Percentiles rank a stretch among this genome's conserved stretches.
phyloP scores from a whole-genome alignment of 1,140 invertebrate genomes.

The Geopemphigus sp. region DNA sequence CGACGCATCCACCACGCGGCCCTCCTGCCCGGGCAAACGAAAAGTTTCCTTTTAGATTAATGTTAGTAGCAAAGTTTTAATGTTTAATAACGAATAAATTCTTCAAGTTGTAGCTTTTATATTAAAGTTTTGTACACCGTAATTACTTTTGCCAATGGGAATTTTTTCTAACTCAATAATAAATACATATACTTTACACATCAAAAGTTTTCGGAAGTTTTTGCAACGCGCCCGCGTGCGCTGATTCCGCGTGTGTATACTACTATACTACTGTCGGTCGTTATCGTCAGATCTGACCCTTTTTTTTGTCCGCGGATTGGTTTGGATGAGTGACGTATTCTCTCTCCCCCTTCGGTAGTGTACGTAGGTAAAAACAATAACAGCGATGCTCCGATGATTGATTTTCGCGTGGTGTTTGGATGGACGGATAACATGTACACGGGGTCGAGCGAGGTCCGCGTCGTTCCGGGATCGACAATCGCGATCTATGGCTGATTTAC shows the following conservation, averaged over 20 bases:
- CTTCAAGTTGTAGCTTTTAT: constrained; percentile 50
- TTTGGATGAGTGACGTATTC: too few relatives aligned
- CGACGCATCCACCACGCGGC: neutral
- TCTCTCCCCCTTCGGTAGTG: too few relatives aligned
- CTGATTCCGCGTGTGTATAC: neutral
- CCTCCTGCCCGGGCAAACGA: constrained; percentile 20
- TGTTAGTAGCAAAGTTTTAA: constrained; percentile 50
- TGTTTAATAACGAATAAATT: constrained; percentile 50
- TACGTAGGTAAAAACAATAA: too few relatives aligned
- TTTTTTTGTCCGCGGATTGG: too few relatives aligned
- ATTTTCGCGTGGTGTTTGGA: too few relatives aligned
- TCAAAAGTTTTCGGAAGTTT: constrained; percentile 24
- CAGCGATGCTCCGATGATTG: too few relatives aligned
- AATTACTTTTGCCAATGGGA: constrained; percentile 47
- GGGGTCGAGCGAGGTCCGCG: too few relatives aligned
- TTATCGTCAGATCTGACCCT: too few relatives aligned
- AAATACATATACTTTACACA: constrained; percentile 49
- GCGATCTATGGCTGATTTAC: too few relatives aligned
- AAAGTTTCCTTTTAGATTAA: constrained; percentile 50
- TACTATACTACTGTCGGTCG: too few relatives aligned
- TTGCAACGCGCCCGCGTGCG: neutral
- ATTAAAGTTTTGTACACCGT: constrained; percentile 49
- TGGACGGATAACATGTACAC: too few relatives aligned
- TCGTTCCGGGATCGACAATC: too few relatives aligned
- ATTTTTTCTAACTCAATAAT: constrained; percentile 48